phyloP scores from a whole-genome alignment of 2,888 invertebrate species.

The Tachina grossa region DNA sequence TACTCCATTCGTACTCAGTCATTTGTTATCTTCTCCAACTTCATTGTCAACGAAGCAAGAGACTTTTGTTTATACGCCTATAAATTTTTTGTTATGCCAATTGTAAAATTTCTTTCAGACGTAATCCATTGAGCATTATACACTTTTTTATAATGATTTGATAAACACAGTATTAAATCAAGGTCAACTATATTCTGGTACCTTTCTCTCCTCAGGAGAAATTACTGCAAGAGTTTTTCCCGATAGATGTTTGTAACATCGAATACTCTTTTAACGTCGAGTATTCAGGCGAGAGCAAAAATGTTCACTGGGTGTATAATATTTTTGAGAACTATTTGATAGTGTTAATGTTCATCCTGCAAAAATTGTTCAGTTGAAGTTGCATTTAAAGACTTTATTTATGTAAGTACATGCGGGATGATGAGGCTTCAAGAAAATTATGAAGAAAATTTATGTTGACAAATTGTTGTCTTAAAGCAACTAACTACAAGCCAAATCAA shows the following conservation, averaged over 20 bases:
- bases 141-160: too few relatives aligned
- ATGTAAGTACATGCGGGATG: slow-evolving; percentile 10
- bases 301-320: neutral
- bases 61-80: too few relatives aligned
- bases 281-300: neutral
- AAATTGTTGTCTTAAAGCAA: slow-evolving; percentile 74
- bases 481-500: neutral
- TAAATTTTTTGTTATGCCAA: too few relatives aligned
- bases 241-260: neutral
- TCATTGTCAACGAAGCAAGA: too few relatives aligned
- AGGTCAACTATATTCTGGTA: too few relatives aligned
- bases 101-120: too few relatives aligned
- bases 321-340: neutral
- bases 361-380: neutral
- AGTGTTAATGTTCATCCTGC: neutral
- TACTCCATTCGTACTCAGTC: too few relatives aligned
- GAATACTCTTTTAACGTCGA: neutral
- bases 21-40: too few relatives aligned
- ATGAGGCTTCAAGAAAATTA: slow-evolving; percentile 73
- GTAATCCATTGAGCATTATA: too few relatives aligned
- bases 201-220: too few relatives aligned
- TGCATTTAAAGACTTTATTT: slow-evolving; percentile 20
- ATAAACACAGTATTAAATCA: too few relatives aligned
- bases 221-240: neutral
- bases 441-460: slow-evolving; percentile 75